Base-by-base conservation (phyloP, 2,797 vertebrate genomes). In the Poeciliopsis turneri region DNA sequence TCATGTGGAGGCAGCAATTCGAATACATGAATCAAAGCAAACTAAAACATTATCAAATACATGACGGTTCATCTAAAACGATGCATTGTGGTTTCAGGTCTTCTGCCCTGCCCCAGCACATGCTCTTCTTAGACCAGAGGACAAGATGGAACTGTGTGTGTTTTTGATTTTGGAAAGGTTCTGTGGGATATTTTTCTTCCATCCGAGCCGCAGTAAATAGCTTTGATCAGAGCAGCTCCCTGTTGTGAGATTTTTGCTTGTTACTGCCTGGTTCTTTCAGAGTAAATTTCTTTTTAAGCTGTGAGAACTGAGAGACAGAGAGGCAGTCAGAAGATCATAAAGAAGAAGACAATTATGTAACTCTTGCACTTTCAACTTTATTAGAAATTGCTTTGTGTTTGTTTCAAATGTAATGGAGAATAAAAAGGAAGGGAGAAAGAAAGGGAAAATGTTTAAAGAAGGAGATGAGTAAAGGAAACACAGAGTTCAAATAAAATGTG, bases 131-230 rank as follows among this genome's bases (percentile, higher is more conserved):
- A 47, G 59, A 66, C 64, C 59, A 49, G 39, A 76, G 46, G 45
- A 76, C 6, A 13, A 39, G 61, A 51, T 70, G 66, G 49, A 70
- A 3, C n/a, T 75, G 23, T n/a, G 11, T 49, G 43, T 72, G 45
- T 72, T 23, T 51, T 51, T 51, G 49, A 51, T 23, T 30, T 74
- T 66, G 57, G 69, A 36, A 69, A 72, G 68, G 39, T 78, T 74
- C 25, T 53, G 57, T 78, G 43, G 41, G 77, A 25, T 47, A n/a
- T 45, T 70, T 68, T 68, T 16, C 61, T 53, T 64, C 61, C 46
- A 53, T 76, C 46, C 16, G 43, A 23, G 23, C 36, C 51, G 2
- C 64, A 68, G 61, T 13, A 46, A 64, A 46, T 64, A 45, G 30
- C 16, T 33, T 75, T 64, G 1, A 47, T 75, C 28, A 28, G 12